Percentiles rank a stretch among this genome's conserved stretches.
Evolutionary conservation across 2,113 vertebrate genomes (phyloP).

Genomic region (Gracilinanus agilis): DNA sequence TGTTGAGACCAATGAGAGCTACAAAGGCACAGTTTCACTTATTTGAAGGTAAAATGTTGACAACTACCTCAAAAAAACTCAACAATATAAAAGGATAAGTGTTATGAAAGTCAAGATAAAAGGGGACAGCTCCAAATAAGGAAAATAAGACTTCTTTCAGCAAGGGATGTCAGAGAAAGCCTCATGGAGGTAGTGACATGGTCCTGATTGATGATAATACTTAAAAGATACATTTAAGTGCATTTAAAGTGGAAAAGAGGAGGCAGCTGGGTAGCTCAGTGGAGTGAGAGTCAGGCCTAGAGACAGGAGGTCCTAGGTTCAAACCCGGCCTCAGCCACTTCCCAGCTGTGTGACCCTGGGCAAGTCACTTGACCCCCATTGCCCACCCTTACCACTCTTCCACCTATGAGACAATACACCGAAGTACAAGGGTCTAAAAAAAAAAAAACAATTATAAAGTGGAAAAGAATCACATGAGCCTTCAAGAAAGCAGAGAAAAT

Average conservation of each 20-base stretch:
- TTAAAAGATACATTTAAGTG: neutral
- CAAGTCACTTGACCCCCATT: too few relatives aligned
- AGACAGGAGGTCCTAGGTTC: too few relatives aligned
- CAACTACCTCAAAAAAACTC: neutral
- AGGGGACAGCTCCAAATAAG: neutral
- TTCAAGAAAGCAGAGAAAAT: neutral
- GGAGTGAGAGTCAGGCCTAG: too few relatives aligned
- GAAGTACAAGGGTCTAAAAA: too few relatives aligned
- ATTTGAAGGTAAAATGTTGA: too few relatives aligned
- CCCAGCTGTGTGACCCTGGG: too few relatives aligned
- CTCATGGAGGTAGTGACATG: neutral
- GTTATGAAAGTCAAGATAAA: neutral
- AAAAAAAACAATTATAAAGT: too few relatives aligned
- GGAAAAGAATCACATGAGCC: neutral
- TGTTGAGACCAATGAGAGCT: too few relatives aligned
- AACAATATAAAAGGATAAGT: neutral
- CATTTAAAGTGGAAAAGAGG: neutral
- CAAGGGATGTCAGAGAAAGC: neutral
- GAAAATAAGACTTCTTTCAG: neutral
- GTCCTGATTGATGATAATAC: neutral
- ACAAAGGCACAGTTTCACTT: neutral
- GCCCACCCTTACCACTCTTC: too few relatives aligned
- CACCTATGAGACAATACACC: too few relatives aligned
- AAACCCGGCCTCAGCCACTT: too few relatives aligned
- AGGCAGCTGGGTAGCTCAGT: too few relatives aligned